Evolutionary conservation across 2,888 invertebrate species (phyloP), one percentile per base, ranked within the genome.

Genomic region (Myopa tessellatipennis): DNA sequence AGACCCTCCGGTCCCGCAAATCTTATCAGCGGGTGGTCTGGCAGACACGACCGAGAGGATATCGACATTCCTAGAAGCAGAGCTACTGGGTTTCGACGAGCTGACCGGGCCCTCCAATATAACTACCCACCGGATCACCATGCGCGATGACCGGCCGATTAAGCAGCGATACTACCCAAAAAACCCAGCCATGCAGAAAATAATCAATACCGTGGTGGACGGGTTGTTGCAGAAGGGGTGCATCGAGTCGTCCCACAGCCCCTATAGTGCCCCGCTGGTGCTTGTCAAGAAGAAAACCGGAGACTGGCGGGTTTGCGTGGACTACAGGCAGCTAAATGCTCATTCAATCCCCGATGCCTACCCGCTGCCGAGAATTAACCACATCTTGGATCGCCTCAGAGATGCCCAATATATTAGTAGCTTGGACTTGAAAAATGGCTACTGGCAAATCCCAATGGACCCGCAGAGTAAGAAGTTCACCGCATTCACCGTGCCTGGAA

Each of bases 361-460:
- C 26, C 61, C 61, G n/a, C 26, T 61, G 26, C 61, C 26, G n/a
- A 61, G 26, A 26, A 38, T 65, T 8, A 26, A 38, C 4, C 34
- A 36, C 36, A 34, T 34, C 38, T 36, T 65, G 12, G 34, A 65
- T 38, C 34, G 65, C 34, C 65, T 65, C 38, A 34, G 65, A 36
- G 65, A 65, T 8, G 65, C 65, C 1, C 34, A 38, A 14, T 65
- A 65, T 10, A 65, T 65, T 8, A 65, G 65, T 38, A 65, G 65
- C 38, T 7, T 65, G 10, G 38, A 65, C 38, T 38, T 65, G 4
- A 65, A 38, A 16, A 65, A 65, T 16, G 38, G 65, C 14, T 65
- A 65, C 14, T 34, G 65, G 65, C 65, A 61, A 18, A 61, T 26
- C 4, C 26, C 61, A 12, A 61, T 61, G 61, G 10, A 61, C 10